Evolutionary conservation across 2,888 invertebrate species (phyloP), one percentile per base, ranked within the genome.

Genomic region (Euzophera pinguis): DNA sequence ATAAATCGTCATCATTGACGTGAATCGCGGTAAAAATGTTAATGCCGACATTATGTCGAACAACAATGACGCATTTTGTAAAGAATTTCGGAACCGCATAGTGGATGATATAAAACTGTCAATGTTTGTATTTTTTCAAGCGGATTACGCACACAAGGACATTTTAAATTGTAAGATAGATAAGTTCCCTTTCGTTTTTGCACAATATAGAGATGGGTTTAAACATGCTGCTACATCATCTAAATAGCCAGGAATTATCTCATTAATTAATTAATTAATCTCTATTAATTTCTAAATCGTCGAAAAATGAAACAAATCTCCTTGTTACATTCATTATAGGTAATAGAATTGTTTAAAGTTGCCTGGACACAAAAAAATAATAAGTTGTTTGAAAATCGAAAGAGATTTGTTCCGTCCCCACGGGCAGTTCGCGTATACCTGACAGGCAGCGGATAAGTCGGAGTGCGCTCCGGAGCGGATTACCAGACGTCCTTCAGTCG

Each of bases 1-100:
- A 89, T 90, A 89, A 87, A 89, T 90, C 77, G 83, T 87, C 84
- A 84, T 86, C 84, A 86, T 78, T 84, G 89, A 86, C 86, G 75
- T 82, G 84, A 78, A 85, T 79, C 81, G 81, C 73, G 77, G 84
- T 82, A 83, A 82, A 81, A 85, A 87, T 82, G 85, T 84, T 89
- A 88, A 89, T 89, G 76, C 86, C 73, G 78, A 79, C 79, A 88
- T 87, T 88, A 88, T 89, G 79, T 78, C 79, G 62, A 69, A 74
- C 78, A 80, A 86, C 88, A 87, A 88, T 88, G 84, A 84, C 67
- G 79, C 72, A 88, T 90, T 90, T 88, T 89, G 74, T 73, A 61
- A 75, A 69, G 78, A 75, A 78, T 81, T 81, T 65, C 73, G 78
- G 75, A 69, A 71, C 75, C 72, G 63, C 69, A 65, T 71, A 67